A percentile compares a stretch with the other conserved stretches of the same genome.
phyloP scores from a whole-genome alignment of 2,113 vertebrate species.

The Crotalus helleri region DNA sequence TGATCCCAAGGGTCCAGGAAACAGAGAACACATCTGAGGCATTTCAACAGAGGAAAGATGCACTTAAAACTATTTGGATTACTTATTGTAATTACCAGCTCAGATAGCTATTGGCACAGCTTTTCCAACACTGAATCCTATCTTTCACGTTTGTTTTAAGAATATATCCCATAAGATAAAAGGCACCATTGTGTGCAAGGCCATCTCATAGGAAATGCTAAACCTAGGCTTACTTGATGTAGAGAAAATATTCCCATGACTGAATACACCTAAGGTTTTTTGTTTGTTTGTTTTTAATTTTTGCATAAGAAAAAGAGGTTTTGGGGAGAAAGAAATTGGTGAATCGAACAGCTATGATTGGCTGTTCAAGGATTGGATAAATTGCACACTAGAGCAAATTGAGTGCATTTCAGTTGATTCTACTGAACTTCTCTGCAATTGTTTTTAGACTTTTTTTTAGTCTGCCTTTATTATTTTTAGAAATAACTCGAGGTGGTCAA shows the following conservation, averaged over 20 bases:
- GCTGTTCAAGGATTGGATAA: neutral
- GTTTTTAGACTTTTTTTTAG: neutral
- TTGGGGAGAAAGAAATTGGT: neutral
- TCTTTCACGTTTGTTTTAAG: neutral
- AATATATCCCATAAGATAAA: neutral
- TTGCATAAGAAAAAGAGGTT: neutral
- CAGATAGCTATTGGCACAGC: neutral
- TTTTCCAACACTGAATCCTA: neutral
- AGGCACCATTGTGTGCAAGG: neutral
- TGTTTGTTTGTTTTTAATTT: neutral
- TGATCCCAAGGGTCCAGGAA: neutral
- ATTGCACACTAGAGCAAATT: neutral
- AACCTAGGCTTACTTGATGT: neutral
- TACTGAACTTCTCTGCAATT: neutral
- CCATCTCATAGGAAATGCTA: neutral
- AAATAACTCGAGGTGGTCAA: too few relatives aligned
- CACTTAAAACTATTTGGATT: neutral
- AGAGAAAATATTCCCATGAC: neutral
- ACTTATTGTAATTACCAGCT: constrained; percentile 9
- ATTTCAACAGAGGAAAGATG: constrained; percentile 1
- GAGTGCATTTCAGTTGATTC: neutral
- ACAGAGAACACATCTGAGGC: neutral
- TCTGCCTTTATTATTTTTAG: too few relatives aligned
- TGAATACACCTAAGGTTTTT: neutral
- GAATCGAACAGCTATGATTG: neutral